Evolutionary conservation across 2,797 vertebrate species (phyloP).

Genomic region (Enteromius afrohamiltoni): DNA sequence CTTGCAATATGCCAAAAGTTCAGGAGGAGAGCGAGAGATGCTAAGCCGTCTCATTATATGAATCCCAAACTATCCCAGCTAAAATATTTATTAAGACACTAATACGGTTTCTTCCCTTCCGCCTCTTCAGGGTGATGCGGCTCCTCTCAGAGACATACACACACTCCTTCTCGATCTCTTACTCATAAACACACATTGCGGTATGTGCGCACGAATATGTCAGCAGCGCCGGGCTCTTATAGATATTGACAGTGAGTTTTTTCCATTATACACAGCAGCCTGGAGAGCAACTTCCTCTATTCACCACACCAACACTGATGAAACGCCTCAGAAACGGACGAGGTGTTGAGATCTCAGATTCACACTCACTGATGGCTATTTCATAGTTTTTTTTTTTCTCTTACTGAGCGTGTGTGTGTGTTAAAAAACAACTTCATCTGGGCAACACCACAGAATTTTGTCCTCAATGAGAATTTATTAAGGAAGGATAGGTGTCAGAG

Average conservation of each 20-base stretch:
- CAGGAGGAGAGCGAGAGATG: constrained; percentile 65
- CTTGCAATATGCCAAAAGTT: constrained; percentile 79
- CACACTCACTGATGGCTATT: constrained; percentile 59
- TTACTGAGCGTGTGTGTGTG: constrained; percentile 16
- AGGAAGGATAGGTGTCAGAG: constrained; percentile 55
- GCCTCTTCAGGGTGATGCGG: constrained; percentile 62
- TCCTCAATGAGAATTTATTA: constrained; percentile 51
- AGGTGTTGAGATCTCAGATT: constrained; percentile 54
- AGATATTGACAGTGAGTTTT: constrained; percentile 28
- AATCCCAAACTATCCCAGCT: constrained; percentile 70
- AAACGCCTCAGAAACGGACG: constrained; percentile 54
- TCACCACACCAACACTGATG: constrained; percentile 37
- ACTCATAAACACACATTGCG: constrained; percentile 25
- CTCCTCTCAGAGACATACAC: constrained; percentile 21
- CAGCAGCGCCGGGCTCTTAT: constrained; percentile 31
- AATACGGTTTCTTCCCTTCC: constrained; percentile 67
- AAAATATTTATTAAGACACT: constrained; percentile 82
- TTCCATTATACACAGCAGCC: constrained; percentile 33
- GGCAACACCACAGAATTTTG: constrained; percentile 20
- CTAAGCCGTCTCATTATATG: constrained; percentile 68
- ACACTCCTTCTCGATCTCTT: constrained; percentile 25
- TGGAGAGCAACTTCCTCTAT: constrained; percentile 36
- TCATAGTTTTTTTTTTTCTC: constrained; percentile 49
- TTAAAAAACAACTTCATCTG: constrained; percentile 34
- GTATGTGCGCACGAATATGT: constrained; percentile 44